phyloP scores from a whole-genome alignment of 1,140 invertebrate species.

The Pemphigus obesinymphae region DNA sequence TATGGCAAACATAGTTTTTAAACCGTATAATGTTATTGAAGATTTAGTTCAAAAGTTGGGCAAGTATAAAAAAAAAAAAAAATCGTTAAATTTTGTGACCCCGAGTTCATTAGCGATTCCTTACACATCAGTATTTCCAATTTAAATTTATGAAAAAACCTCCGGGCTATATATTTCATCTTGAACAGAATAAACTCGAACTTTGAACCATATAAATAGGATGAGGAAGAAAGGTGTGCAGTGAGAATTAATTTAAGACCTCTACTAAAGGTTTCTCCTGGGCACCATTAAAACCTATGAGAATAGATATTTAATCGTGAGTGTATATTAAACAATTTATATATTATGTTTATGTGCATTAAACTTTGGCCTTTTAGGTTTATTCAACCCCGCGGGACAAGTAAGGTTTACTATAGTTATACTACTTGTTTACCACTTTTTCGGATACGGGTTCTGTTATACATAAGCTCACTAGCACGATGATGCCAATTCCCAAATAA shows the following conservation, averaged over 20 bases:
- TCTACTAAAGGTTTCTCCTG: background rate
- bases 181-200: background rate
- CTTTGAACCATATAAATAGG: background rate
- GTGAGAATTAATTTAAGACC: background rate
- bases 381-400: background rate
- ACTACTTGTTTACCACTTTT: background rate
- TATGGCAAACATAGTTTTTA: background rate
- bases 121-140: background rate
- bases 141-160: background rate
- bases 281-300: background rate
- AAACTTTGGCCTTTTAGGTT: background rate
- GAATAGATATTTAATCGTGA: background rate
- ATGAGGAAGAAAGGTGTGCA: background rate
- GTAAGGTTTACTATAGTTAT: background rate
- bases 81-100: background rate
- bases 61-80: background rate
- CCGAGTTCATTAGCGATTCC: constrained; percentile 1
- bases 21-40: background rate
- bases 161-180: background rate
- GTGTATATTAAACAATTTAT: too few relatives aligned
- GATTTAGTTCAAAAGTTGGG: background rate
- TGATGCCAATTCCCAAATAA: constrained; percentile 2
- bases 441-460: constrained; percentile 33
- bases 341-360: background rate
- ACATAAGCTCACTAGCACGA: background rate